Evolutionary conservation across 2,888 invertebrate species (phyloP).

Genomic region (Buathra laborator): DNA sequence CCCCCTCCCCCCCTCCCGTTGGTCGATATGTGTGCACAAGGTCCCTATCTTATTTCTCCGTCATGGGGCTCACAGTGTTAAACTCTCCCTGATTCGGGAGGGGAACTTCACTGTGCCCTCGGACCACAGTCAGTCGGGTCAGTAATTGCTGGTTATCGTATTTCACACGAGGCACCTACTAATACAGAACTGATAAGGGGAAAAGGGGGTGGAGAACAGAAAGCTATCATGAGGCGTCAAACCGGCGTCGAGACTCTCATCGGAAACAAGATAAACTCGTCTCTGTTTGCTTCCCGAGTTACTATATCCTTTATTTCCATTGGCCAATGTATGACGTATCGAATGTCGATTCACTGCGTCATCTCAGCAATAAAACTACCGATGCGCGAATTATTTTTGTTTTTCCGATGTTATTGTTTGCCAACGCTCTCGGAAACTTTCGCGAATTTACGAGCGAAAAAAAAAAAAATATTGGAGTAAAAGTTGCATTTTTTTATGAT

Average conservation of each 20-base stretch:
- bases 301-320: background rate
- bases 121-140: constrained; percentile 26
- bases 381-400: background rate
- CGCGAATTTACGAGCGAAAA: background rate
- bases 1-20: background rate
- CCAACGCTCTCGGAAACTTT: background rate
- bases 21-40: constrained; percentile 25
- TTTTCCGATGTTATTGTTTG: background rate
- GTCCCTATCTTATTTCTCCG: constrained; percentile 53
- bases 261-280: constrained; percentile 19
- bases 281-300: constrained; percentile 12
- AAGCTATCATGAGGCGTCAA: constrained; percentile 27
- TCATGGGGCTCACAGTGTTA: background rate
- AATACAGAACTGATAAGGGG: constrained; percentile 34
- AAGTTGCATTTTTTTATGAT: background rate
- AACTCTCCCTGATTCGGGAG: constrained; percentile 27
- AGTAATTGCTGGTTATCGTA: constrained; percentile 57
- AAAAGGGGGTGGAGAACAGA: background rate
- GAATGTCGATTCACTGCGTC: background rate
- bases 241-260: constrained; percentile 8
- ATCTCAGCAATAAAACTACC: background rate
- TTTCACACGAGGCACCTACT: constrained; percentile 35
- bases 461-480: background rate
- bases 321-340: background rate
- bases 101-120: constrained; percentile 17